Conservation (phyloP, 2,888 invertebrate genomes). For the Metopia argyrocephala region DNA sequence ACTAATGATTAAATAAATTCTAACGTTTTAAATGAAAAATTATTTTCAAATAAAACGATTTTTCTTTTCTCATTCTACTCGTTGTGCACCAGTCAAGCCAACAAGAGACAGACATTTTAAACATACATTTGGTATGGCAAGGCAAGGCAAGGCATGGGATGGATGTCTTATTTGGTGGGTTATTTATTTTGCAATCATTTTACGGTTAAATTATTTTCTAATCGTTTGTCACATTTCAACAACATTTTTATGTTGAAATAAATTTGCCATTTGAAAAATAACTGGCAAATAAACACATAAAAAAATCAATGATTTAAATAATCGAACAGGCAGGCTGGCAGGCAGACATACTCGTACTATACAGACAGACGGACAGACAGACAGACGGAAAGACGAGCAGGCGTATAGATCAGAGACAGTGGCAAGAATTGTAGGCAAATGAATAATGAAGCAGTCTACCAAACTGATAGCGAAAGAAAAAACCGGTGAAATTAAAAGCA, state of each 20-base stretch:
- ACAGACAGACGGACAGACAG: not conserved
- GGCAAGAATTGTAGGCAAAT: not conserved
- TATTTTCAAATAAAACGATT: constrained; percentile 28
- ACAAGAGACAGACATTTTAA: not conserved
- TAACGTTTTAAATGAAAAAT: constrained; percentile 48
- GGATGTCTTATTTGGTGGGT: not conserved
- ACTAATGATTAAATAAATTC: constrained; percentile 34
- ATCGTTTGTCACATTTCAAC: constrained; percentile 64
- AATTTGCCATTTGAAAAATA: constrained; percentile 58
- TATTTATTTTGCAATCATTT: constrained; percentile 55
- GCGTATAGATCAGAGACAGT: not conserved
- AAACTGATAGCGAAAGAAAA: too few relatives aligned
- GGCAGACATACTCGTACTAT: not conserved
- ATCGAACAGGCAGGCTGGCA: constrained; percentile 3
- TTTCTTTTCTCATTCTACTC: not conserved
- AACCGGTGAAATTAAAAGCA: too few relatives aligned
- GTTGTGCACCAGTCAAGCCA: not conserved
- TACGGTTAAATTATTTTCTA: constrained; percentile 57
- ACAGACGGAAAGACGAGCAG: not conserved
- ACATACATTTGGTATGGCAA: too few relatives aligned
- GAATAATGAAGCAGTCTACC: too few relatives aligned
- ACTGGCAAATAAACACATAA: constrained; percentile 46
- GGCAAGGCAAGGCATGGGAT: too few relatives aligned
- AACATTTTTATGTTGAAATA: constrained; percentile 60
- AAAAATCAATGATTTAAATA: not conserved